Evolutionary conservation across 1,140 invertebrate species (phyloP), one percentile per base, ranked within the genome.

Genomic region (Globodera rostochiensis): DNA sequence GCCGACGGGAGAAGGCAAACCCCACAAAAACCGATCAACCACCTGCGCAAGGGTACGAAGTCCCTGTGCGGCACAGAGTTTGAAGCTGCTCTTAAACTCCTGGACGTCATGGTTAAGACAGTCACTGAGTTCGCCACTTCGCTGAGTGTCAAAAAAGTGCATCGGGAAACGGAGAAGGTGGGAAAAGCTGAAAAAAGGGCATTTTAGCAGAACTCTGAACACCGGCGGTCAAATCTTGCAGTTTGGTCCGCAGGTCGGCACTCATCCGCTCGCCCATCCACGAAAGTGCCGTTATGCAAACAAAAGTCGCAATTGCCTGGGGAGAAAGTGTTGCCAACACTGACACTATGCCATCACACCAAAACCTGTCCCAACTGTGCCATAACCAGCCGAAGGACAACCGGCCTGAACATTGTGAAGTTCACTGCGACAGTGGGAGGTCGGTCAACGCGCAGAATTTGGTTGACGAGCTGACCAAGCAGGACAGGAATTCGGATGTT

Each of bases 51-150:
- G 46, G 19, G 82, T 83, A 25, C 82, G 70, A 21, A 83, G 47
- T 21, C 82, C 82, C 64, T 83, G 82, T 3, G 74, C 80, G 13
- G 74, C 80, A 70, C 82, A 83, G 21, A 94, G 92, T 90, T 98
- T 98, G 88, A 98, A 98, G 6, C 94, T 94, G 86, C 95, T 96
- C 91, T 98, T 98, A 88, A 98, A 98, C 87, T 98, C 96, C 91
- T 98, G 96, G 25, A 98, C 94, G 92, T 98, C 96, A 83, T 93
- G 93, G 46, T 95, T 96, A 77, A 98, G 90, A 87, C 94, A 93
- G 90, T 95, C 95, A 53, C 96, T 92, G 71, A 98, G 92, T 91
- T 97, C 95, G 15, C 96, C 96, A 19, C 95, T 95, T 87, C 94
- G 93, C 88, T 95, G 94, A 85, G 92, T 92, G 90, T 98, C 96